phyloP scores from a whole-genome alignment of 2,888 invertebrate species.

The Baccha elongata region DNA sequence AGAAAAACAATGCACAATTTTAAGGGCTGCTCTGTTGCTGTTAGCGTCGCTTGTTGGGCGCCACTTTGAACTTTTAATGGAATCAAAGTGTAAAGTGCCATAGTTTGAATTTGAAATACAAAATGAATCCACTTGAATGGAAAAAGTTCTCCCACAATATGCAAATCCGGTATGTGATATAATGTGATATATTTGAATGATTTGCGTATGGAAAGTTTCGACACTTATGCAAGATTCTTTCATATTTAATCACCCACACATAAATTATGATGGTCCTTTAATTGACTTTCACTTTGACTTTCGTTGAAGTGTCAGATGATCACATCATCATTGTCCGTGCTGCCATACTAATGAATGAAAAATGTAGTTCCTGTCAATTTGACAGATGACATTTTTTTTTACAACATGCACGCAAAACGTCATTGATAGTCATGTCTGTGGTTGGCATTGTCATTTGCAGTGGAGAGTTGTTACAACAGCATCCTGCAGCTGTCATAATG shows the following conservation, averaged over 20 bases:
- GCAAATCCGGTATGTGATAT: conserved; percentile 12
- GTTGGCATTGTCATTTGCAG: conserved; percentile 43
- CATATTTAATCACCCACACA: conserved; percentile 38
- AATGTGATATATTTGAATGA: conserved; percentile 20
- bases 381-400: conserved; percentile 42
- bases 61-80: conserved; percentile 49
- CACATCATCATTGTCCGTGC: background rate
- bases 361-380: conserved; percentile 42
- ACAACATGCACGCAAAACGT: conserved; percentile 38
- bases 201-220: conserved; percentile 3
- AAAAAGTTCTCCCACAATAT: conserved; percentile 54
- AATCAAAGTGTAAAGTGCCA: conserved; percentile 60
- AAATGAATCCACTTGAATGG: conserved; percentile 59
- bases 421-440: conserved; percentile 37
- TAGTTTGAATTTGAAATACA: conserved; percentile 49
- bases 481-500: conserved; percentile 69
- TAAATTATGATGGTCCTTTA: conserved; percentile 62
- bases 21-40: conserved; percentile 47
- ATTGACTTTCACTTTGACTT: conserved; percentile 67
- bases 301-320: conserved; percentile 30
- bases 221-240: conserved; percentile 23
- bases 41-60: conserved; percentile 10
- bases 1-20: conserved; percentile 37
- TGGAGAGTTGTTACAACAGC: conserved; percentile 20
- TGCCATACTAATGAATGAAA: conserved; percentile 47